A percentile compares a stretch with the other conserved stretches of the same genome.
Evolutionary conservation across 2,797 vertebrate species (phyloP).

Genomic region (Eleutherodactylus coqui): DNA sequence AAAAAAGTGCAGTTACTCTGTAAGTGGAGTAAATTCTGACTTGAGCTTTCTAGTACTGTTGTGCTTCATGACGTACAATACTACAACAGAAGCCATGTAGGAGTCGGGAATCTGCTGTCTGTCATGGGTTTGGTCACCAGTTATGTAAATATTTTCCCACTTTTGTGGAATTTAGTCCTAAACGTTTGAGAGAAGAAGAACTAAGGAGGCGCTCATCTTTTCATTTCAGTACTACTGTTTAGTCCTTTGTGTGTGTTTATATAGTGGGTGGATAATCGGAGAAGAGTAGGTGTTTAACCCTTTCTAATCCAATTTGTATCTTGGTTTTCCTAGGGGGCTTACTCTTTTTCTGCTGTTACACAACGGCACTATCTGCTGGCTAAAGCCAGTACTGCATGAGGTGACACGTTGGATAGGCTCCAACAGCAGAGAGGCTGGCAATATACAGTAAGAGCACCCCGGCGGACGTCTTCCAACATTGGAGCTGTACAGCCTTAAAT

Average conservation of each 20-base stretch:
- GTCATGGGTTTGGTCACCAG: neutral
- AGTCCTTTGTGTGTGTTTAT: neutral
- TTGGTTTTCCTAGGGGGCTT: no score
- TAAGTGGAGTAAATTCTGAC: neutral
- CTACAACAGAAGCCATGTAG: neutral
- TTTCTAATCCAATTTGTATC: no score
- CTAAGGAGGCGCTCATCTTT: neutral
- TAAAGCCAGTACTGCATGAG: no score
- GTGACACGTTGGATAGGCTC: no score
- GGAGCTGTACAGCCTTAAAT: no score
- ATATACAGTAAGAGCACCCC: no score
- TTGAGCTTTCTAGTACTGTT: neutral
- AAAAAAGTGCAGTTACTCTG: no score
- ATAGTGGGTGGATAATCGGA: constrained; percentile 23
- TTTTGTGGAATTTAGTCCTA: neutral
- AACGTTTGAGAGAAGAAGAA: neutral
- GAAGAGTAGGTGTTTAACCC: neutral
- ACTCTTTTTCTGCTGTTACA: no score
- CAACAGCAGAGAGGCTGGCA: no score
- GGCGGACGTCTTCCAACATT: no score
- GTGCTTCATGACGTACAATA: neutral
- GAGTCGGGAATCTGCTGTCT: neutral
- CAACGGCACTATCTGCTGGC: no score
- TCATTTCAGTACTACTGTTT: neutral
- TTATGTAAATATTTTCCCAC: neutral